Evolutionary conservation across 2,113 vertebrate genomes (phyloP).

Genomic region (Rutilus rutilus): DNA sequence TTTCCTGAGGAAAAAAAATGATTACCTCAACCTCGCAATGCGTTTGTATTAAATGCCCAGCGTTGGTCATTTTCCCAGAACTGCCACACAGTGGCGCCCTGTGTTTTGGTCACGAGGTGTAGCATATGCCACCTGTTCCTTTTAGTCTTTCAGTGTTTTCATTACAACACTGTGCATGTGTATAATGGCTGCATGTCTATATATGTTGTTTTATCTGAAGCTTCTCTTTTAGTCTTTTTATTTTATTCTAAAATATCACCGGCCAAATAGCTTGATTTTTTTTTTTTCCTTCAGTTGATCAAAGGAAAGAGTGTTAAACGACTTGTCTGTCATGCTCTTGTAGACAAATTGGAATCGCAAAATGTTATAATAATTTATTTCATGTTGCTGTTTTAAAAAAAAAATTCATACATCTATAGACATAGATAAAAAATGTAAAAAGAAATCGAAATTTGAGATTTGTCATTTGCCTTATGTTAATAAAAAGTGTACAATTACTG

Average conservation of each 20-base stretch:
- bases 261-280: not conserved
- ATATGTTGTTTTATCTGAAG: not conserved
- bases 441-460: not conserved
- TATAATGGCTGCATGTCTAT: not conserved
- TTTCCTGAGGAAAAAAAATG: not conserved
- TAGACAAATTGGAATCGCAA: not conserved
- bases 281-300: not conserved
- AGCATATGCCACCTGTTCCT: not conserved
- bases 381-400: not conserved
- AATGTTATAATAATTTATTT: constrained; percentile 5
- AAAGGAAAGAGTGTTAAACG: not conserved
- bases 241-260: not conserved
- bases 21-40: constrained; percentile 10
- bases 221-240: not conserved
- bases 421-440: not conserved
- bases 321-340: not conserved
- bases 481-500: not conserved
- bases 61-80: not conserved
- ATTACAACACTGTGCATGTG: not conserved
- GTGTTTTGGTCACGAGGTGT: not conserved
- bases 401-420: not conserved
- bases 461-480: not conserved
- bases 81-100: constrained; percentile 22
- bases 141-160: not conserved
- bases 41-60: constrained; percentile 9